Evolutionary conservation across 2,113 vertebrate species (phyloP).

Genomic region (Neolamprologus caudopunctatus): DNA sequence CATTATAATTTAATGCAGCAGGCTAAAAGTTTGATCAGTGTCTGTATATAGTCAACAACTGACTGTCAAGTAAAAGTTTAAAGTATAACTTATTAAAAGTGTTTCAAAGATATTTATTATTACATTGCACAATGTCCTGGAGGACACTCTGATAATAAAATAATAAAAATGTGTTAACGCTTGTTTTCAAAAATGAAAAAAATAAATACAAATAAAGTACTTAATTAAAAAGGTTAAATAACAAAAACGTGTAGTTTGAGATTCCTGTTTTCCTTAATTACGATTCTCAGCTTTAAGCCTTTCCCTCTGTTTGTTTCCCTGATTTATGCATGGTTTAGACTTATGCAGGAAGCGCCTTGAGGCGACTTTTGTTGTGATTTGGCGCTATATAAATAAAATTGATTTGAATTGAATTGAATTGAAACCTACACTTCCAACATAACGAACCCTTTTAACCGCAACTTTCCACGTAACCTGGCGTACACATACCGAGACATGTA

Average conservation of each 20-base stretch:
- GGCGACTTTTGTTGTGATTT: no score
- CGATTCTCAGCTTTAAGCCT: background rate
- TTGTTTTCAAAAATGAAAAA: background rate
- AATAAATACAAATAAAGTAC: background rate
- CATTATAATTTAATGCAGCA: background rate
- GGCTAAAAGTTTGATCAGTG: background rate
- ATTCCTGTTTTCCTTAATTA: background rate
- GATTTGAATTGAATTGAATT: no score
- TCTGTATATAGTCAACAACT: background rate
- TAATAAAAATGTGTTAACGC: rapidly evolving
- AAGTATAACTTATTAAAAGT: background rate
- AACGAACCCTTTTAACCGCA: background rate
- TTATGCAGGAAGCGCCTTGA: background rate
- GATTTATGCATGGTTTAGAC: background rate
- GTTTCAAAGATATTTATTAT: background rate
- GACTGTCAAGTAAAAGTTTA: background rate
- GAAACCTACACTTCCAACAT: background rate
- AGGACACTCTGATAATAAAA: background rate
- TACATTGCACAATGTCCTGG: background rate
- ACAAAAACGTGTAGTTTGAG: background rate
- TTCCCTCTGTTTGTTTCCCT: background rate
- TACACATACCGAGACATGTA: background rate
- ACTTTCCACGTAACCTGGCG: background rate
- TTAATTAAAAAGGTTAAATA: background rate
- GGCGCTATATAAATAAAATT: no score